Percentiles rank a stretch among this genome's conserved stretches.
phyloP scores from a whole-genome alignment of 2,113 vertebrate species.

The Thomomys bottae region DNA sequence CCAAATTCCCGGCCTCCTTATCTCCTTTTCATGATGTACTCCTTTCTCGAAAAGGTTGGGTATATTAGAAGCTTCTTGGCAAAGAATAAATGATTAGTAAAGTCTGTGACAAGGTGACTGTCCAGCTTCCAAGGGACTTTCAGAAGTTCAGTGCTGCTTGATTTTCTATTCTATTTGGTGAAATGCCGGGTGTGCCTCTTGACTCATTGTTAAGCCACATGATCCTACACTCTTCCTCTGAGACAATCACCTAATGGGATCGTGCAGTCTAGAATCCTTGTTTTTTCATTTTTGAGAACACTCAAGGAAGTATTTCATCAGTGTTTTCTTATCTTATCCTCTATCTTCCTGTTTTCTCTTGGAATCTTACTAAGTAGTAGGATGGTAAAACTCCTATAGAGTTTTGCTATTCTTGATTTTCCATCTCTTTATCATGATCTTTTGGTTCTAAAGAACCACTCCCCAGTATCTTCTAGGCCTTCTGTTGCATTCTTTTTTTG shows the following conservation, averaged over 20 bases:
- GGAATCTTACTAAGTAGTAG: background rate
- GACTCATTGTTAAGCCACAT: background rate
- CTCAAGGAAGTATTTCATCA: background rate
- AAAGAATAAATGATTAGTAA: background rate
- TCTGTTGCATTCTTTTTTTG: background rate
- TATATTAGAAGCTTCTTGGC: background rate
- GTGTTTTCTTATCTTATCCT: background rate
- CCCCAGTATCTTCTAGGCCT: background rate
- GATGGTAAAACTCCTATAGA: background rate
- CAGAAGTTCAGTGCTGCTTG: background rate
- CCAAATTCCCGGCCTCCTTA: no score
- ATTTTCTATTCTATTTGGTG: background rate
- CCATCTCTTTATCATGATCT: background rate
- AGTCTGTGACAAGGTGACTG: background rate
- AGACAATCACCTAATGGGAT: background rate
- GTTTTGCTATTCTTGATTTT: background rate
- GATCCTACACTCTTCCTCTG: background rate
- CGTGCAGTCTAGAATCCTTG: background rate
- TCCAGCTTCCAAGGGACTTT: background rate
- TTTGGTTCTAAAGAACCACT: background rate
- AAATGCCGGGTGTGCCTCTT: background rate
- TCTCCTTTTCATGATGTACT: background rate
- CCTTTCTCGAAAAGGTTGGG: background rate
- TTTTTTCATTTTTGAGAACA: background rate
- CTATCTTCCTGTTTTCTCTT: background rate